Evolutionary conservation across 2,888 invertebrate genomes (phyloP), one percentile per base, ranked within the genome.

Genomic region (Drosophila hamatofila): DNA sequence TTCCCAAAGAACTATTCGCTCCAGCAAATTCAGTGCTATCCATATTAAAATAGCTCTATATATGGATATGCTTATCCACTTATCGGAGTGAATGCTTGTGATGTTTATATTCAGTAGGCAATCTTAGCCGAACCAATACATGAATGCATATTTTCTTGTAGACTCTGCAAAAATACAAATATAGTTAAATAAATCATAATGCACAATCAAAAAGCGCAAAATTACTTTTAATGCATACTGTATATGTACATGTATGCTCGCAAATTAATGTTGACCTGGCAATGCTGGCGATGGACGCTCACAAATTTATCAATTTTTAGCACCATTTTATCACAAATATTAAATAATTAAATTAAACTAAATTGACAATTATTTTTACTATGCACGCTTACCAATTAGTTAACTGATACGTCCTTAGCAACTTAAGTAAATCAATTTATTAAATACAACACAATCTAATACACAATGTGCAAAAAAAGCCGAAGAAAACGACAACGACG

Each of bases 231-330:
- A n/a, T 44, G 35, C 39, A 30, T 58, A 72, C 73, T 77, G 77
- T 78, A 49, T 62, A 39, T 62, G 48, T 78, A 62, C 73, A 77
- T 75, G 63, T 61, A 75, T 54, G 70, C 79, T 42, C 57, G 67
- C 77, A 78, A 79, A 70, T 48, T 79, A 64, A 48, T 48, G 67
- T 70, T 70, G 62, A 27, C 33, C 73, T 77, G 83, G 80, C 80
- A 81, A 81, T 82, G 80, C 83, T 52, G 63, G 21, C 27, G 62
- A 72, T 73, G 51, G 83, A 82, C 83, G 80, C 80, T 81, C 56
- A 67, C 66, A 66, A 77, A 64, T 35, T 42, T 61, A 62, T 60
- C 42, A 78, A 60, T 57, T 55, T 55, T 63, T 68, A 51, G 60
- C 66, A 52, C 46, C 33, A 62, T 55, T 42, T 41, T 63, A 56